phyloP scores from a whole-genome alignment of 2,888 invertebrate genomes.

The Dichetophora obliterata region DNA sequence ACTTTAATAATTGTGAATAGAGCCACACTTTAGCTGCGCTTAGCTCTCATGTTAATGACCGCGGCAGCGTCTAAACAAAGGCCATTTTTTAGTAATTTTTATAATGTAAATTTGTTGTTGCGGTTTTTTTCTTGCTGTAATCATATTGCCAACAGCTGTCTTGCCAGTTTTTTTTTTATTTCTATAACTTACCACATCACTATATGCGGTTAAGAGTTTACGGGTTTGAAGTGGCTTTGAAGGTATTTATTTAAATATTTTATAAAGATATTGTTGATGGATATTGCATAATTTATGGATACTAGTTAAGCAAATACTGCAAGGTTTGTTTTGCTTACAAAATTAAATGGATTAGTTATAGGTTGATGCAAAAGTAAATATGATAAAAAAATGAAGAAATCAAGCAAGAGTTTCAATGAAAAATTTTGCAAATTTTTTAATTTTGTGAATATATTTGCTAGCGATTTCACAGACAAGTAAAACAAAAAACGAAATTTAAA shows the following conservation, averaged over 20 bases:
- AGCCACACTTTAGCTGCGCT: neutral
- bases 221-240: neutral
- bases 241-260: neutral
- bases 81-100: neutral
- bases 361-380: too few relatives aligned
- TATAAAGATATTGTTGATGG: neutral
- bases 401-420: too few relatives aligned
- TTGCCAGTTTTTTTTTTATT: neutral
- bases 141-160: neutral
- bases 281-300: neutral
- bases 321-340: too few relatives aligned
- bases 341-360: too few relatives aligned
- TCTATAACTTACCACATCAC: neutral
- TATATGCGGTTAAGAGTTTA: neutral
- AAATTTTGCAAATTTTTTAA: too few relatives aligned
- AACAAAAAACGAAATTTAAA: too few relatives aligned
- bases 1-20: neutral
- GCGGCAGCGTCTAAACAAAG: conserved; percentile 15
- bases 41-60: conserved; percentile 28
- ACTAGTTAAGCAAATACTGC: too few relatives aligned
- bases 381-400: too few relatives aligned
- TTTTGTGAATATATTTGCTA: too few relatives aligned
- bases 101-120: neutral
- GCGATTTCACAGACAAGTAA: too few relatives aligned
- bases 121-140: neutral